phyloP scores from a whole-genome alignment of 1,140 invertebrate species.

The Chrysopa pallens region DNA sequence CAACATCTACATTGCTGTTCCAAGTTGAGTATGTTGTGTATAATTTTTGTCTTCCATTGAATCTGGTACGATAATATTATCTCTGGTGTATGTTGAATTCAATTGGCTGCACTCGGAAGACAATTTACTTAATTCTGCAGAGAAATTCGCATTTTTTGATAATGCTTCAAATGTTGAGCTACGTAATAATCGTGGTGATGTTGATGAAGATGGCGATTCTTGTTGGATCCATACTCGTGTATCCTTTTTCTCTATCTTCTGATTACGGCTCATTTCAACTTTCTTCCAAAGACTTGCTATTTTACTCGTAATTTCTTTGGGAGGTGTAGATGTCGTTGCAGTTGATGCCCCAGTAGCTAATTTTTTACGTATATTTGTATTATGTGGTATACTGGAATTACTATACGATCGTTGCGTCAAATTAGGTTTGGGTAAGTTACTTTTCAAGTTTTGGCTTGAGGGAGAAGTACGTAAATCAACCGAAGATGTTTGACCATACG shows the following conservation, averaged over 20 bases:
- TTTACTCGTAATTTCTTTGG: slow-evolving; percentile 65
- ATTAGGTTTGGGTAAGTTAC: slow-evolving; percentile 2
- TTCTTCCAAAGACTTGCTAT: slow-evolving; percentile 79
- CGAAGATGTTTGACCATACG: slow-evolving; percentile 8
- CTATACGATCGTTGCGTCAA: slow-evolving; percentile 27
- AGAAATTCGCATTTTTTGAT: slow-evolving; percentile 18
- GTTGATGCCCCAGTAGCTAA: too few species aligned
- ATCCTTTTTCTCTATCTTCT: slow-evolving; percentile 34
- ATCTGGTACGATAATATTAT: too few species aligned
- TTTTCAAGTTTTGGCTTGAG: slow-evolving; percentile 33
- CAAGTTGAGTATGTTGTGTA: too few species aligned
- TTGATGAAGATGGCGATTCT: slow-evolving; percentile 10
- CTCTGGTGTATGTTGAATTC: too few species aligned
- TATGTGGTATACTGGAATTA: slow-evolving; percentile 38
- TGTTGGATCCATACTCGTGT: slow-evolving; percentile 42
- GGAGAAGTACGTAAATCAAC: slow-evolving; percentile 19
- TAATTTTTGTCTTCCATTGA: too few species aligned
- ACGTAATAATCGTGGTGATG: slow-evolving; percentile 31
- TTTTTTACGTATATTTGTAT: slow-evolving; percentile 26
- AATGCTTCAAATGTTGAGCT: slow-evolving; percentile 54
- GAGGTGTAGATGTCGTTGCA: slow-evolving; percentile 18
- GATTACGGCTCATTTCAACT: slow-evolving; percentile 54
- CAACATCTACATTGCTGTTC: too few species aligned
- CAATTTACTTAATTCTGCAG: too few species aligned
- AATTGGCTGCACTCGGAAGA: too few species aligned